phyloP scores from a whole-genome alignment of 2,113 vertebrate species.

The Oxyura jamaicensis region DNA sequence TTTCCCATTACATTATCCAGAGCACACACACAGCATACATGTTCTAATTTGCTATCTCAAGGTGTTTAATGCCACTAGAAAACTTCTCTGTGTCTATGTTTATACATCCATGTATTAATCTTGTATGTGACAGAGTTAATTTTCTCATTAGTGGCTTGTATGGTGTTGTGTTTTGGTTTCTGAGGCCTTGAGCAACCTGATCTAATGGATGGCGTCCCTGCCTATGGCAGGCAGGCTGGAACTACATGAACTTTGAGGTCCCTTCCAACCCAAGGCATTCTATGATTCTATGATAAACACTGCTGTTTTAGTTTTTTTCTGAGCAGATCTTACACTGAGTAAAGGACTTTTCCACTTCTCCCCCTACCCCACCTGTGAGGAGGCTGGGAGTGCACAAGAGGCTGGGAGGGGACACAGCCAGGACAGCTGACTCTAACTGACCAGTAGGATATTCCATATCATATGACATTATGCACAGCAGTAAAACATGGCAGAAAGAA shows the following conservation, averaged over 20 bases:
- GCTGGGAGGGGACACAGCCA: neutral
- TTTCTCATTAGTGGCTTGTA: neutral
- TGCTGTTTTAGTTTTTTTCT: neutral
- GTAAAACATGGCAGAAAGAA: neutral
- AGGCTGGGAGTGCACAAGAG: neutral
- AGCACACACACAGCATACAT: fast-evolving
- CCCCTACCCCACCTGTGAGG: neutral
- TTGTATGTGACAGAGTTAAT: neutral
- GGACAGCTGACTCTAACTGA: neutral
- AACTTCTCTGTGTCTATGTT: neutral
- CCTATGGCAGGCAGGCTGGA: no score
- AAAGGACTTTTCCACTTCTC: neutral
- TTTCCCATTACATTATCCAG: neutral
- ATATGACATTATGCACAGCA: neutral
- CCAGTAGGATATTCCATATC: neutral
- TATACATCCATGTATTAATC: neutral
- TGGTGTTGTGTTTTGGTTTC: neutral
- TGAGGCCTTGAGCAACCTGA: no score
- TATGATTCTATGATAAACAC: neutral
- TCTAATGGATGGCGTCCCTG: no score
- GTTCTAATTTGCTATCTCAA: neutral
- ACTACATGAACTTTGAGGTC: no score
- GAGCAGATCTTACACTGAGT: neutral
- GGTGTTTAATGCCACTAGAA: neutral
- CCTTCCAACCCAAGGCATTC: no score